These are phyloP conservation scores for Venusia cambrica DNA, from an alignment of 2,888 invertebrate genomes.

Conservation along the genomic window DNA sequence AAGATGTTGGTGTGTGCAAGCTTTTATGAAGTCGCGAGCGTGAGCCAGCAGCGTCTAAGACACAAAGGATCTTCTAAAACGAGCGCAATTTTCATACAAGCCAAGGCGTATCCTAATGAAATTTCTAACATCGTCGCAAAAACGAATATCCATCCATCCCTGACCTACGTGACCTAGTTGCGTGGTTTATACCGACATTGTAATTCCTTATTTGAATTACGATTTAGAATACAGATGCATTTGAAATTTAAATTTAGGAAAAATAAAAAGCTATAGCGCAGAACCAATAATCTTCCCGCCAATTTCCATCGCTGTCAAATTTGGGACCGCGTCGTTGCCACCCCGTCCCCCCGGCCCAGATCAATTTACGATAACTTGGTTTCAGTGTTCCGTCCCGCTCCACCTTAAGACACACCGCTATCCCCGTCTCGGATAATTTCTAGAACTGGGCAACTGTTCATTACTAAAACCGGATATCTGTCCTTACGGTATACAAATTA, in stretches of 20 bases:
- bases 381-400: slow-evolving; percentile 73
- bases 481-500: slow-evolving; percentile 29
- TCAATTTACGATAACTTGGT: slow-evolving; percentile 80
- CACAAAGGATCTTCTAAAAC: slow-evolving; percentile 45
- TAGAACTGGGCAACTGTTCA: slow-evolving; percentile 61
- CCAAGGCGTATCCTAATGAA: slow-evolving; percentile 39
- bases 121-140: slow-evolving; percentile 47
- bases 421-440: slow-evolving; percentile 73
- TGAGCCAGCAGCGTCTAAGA: slow-evolving; percentile 45
- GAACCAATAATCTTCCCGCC: slow-evolving; percentile 77
- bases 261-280: slow-evolving; percentile 35
- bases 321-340: slow-evolving; percentile 64
- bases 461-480: slow-evolving; percentile 48
- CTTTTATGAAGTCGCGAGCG: slow-evolving; percentile 57
- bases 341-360: slow-evolving; percentile 59
- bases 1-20: slow-evolving; percentile 72
- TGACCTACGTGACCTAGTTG: slow-evolving; percentile 59
- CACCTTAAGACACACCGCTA: slow-evolving; percentile 70
- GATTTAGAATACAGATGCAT: slow-evolving; percentile 29
- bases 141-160: slow-evolving; percentile 44
- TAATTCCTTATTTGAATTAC: slow-evolving; percentile 38
- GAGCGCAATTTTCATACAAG: slow-evolving; percentile 34
- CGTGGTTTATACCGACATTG: slow-evolving; percentile 27
- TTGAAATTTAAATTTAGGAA: slow-evolving; percentile 23
- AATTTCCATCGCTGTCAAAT: slow-evolving; percentile 81